Evolutionary conservation across 2,888 invertebrate species (phyloP).

Genomic region (Chrysodeixis includens): DNA sequence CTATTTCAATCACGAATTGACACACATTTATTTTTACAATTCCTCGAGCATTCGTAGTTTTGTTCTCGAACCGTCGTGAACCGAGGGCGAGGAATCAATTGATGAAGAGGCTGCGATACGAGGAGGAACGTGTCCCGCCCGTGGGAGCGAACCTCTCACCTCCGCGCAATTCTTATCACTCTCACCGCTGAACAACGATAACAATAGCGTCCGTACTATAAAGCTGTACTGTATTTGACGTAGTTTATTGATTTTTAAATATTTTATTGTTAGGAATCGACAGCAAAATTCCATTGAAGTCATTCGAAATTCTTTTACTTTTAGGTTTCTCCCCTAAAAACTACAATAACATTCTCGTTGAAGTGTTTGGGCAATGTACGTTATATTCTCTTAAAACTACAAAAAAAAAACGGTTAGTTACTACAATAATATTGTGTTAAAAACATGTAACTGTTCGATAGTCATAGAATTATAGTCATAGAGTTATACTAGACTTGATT

Average conservation of each 20-base stretch:
- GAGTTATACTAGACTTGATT: background rate
- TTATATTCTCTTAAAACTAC: background rate
- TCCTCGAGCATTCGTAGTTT: conserved; percentile 37
- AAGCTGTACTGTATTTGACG: conserved; percentile 15
- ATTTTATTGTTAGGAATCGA: background rate
- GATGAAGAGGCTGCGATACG: conserved; percentile 84
- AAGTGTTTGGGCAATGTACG: no score
- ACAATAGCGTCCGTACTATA: conserved; percentile 33
- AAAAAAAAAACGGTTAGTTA: background rate
- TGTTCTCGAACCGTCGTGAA: conserved; percentile 65
- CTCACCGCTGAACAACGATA: conserved; percentile 43
- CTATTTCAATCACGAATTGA: background rate
- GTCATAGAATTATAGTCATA: no score
- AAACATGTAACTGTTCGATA: no score
- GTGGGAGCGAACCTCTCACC: conserved; percentile 71
- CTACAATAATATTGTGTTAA: background rate
- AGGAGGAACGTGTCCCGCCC: conserved; percentile 81
- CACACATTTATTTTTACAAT: conserved; percentile 11
- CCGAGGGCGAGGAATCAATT: conserved; percentile 79
- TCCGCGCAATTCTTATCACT: conserved; percentile 51
- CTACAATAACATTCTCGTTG: no score
- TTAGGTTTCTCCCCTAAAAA: no score
- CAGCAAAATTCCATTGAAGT: no score
- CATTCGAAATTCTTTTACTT: no score
- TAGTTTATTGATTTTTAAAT: conserved; percentile 7